These are phyloP conservation scores for Diloba caeruleocephala DNA, from an alignment of 2,888 invertebrate species.

Conservation along the genomic window DNA sequence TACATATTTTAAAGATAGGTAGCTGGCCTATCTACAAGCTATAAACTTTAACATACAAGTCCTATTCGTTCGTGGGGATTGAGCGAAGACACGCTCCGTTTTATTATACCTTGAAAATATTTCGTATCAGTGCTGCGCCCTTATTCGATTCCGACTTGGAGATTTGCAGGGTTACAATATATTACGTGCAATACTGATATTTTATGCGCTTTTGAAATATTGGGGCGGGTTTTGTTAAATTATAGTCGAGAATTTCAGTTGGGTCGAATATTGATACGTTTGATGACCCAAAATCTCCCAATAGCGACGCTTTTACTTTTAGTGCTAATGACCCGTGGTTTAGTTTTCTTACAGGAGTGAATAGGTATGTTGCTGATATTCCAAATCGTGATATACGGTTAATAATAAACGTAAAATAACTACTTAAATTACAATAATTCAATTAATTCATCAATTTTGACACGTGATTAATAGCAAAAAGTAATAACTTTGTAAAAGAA, in stretches of 20 bases:
- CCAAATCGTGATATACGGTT: too few species aligned
- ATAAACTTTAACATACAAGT: constrained; percentile 48
- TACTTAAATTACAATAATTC: too few species aligned
- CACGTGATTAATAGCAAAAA: too few species aligned
- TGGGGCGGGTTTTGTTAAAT: constrained; percentile 10
- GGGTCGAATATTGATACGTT: background rate
- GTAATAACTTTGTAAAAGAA: too few species aligned
- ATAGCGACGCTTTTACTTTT: too few species aligned
- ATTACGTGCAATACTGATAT: constrained; percentile 39
- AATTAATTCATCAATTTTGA: too few species aligned
- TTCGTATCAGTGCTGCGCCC: constrained; percentile 43
- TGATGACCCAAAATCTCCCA: background rate
- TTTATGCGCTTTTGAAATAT: constrained; percentile 31
- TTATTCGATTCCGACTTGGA: constrained; percentile 48
- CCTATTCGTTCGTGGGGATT: constrained; percentile 45
- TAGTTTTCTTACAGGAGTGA: too few species aligned
- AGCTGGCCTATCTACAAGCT: constrained; percentile 11
- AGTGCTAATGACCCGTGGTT: too few species aligned
- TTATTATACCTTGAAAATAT: constrained; percentile 53
- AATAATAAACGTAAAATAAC: too few species aligned
- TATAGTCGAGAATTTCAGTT: constrained; percentile 3
- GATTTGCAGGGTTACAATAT: constrained; percentile 42
- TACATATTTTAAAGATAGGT: too few species aligned
- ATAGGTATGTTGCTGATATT: too few species aligned
- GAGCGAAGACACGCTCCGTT: constrained; percentile 44